Evolutionary conservation across 2,888 invertebrate genomes (phyloP).

Genomic region (Incurvaria masculella): DNA sequence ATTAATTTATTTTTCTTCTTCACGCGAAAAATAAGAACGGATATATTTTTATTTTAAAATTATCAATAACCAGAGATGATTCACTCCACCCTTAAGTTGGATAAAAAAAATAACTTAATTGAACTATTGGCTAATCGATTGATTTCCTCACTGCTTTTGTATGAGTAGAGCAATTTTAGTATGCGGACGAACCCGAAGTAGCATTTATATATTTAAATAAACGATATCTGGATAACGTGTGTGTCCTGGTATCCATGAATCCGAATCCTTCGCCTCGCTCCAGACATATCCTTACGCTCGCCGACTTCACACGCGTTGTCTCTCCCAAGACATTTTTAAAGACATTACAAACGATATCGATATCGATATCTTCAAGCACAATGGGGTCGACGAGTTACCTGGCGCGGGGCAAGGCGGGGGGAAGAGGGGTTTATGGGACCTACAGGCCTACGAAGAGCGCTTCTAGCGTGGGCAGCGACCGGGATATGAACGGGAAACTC

Average conservation of each 20-base stretch:
- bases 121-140: too few relatives aligned
- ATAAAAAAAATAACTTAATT: too few relatives aligned
- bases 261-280: neutral
- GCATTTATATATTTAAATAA: too few relatives aligned
- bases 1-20: too few relatives aligned
- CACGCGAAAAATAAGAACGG: too few relatives aligned
- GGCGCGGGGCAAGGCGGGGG: slow-evolving; percentile 38
- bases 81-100: too few relatives aligned
- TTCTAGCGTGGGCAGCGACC: slow-evolving; percentile 44
- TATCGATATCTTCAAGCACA: slow-evolving; percentile 7
- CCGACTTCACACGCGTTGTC: neutral
- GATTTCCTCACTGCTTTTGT: too few relatives aligned
- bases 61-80: too few relatives aligned
- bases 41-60: too few relatives aligned
- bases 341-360: slow-evolving; percentile 7
- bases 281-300: neutral
- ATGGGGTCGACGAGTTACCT: slow-evolving; percentile 52
- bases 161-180: too few relatives aligned
- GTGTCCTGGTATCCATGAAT: too few relatives aligned
- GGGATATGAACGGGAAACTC: slow-evolving; percentile 45
- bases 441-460: slow-evolving; percentile 31
- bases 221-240: neutral
- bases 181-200: too few relatives aligned
- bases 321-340: neutral
- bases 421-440: slow-evolving; percentile 21